These are phyloP conservation scores for Toxotes jaculatrix DNA, from an alignment of 2,113 vertebrate genomes.

Conservation along the genomic window DNA sequence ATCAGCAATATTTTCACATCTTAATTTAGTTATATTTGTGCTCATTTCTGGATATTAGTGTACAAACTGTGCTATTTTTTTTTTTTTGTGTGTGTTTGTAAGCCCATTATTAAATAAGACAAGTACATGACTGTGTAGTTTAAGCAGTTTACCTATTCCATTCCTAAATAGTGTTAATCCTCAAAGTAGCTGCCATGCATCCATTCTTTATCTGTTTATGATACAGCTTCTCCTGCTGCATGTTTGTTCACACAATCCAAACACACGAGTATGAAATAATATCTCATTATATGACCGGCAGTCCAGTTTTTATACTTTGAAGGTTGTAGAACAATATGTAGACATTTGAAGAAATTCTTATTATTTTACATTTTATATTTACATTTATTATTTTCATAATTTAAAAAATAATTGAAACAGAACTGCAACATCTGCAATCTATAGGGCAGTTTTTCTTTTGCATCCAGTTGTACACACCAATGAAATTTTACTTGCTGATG, in stretches of 20 bases:
- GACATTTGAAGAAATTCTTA: neutral
- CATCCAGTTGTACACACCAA: neutral
- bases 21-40: conserved; percentile 23
- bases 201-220: neutral
- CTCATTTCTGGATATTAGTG: conserved; percentile 30
- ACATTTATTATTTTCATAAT: too few relatives aligned
- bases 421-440: neutral
- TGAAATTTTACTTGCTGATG: conserved; percentile 27
- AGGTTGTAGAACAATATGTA: neutral
- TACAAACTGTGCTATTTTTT: conserved; percentile 19
- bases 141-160: conserved; percentile 3
- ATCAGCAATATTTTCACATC: conserved; percentile 26
- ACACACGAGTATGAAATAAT: neutral
- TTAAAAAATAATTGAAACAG: neutral
- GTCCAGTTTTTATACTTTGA: neutral
- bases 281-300: neutral
- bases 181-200: neutral
- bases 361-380: neutral
- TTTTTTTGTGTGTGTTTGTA: conserved; percentile 11
- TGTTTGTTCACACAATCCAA: neutral
- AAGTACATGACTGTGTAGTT: neutral
- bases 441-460: neutral
- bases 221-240: neutral
- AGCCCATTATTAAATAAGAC: conserved; percentile 15
- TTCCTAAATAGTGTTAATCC: conserved; percentile 12